These are phyloP conservation scores for Hypanus sabinus DNA, from an alignment of 2,113 vertebrate genomes.

Conservation along the genomic window DNA sequence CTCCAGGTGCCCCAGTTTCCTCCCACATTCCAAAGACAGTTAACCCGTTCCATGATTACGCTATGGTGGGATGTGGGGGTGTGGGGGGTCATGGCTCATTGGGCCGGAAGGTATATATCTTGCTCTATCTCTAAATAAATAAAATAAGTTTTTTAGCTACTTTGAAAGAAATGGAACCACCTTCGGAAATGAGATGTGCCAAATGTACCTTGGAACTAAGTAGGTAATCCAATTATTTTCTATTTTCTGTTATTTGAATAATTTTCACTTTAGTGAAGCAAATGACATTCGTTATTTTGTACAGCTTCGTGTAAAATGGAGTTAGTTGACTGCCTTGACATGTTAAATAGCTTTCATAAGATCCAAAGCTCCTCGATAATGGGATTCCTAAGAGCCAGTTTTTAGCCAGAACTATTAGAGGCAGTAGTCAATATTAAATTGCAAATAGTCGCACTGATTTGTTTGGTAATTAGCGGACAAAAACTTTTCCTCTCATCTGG, in stretches of 20 bases:
- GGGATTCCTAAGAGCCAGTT: neutral
- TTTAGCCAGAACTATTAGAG: neutral
- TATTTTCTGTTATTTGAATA: slow-evolving; percentile 20
- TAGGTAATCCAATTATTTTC: neutral
- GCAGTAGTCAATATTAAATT: neutral
- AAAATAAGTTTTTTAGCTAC: neutral
- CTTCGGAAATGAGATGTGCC: neutral
- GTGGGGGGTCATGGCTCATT: no score
- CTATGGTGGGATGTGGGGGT: no score
- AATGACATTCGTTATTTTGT: neutral
- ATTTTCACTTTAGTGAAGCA: neutral
- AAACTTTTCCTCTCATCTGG: neutral
- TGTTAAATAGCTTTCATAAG: slow-evolving; percentile 17
- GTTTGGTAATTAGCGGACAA: neutral
- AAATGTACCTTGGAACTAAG: neutral
- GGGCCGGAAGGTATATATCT: no score
- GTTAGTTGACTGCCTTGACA: slow-evolving; percentile 22
- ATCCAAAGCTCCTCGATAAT: neutral
- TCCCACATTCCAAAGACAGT: no score
- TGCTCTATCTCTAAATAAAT: no score
- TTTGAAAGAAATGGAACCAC: neutral
- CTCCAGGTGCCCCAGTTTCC: no score
- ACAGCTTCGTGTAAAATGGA: neutral
- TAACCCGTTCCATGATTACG: no score
- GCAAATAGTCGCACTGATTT: neutral